Evolutionary conservation across 1,140 invertebrate species (phyloP).

Genomic region (Tachypleus tridentatus): DNA sequence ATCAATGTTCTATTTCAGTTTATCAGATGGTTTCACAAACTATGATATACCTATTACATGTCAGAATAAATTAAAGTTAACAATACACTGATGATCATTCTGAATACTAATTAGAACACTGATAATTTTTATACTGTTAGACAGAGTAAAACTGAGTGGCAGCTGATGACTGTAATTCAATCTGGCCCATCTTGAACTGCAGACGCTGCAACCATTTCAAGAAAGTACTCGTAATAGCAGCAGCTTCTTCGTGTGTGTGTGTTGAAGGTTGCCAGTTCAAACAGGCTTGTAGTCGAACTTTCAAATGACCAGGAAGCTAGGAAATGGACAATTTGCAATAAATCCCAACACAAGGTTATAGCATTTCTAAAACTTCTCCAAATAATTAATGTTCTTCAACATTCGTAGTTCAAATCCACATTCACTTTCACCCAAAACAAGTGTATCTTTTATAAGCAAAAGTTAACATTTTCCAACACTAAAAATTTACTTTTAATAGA

Average conservation of each 20-base stretch:
- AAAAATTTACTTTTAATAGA: no score
- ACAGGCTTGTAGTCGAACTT: slow-evolving; percentile 77
- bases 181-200: slow-evolving; percentile 96
- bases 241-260: slow-evolving; percentile 30
- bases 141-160: slow-evolving; percentile 75
- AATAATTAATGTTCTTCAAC: not conserved
- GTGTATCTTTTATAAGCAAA: no score
- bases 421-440: no score
- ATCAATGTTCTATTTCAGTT: no score
- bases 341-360: not conserved
- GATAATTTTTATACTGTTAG: slow-evolving; percentile 28
- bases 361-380: not conserved
- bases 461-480: no score
- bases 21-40: no score
- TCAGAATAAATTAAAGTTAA: no score
- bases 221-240: slow-evolving; percentile 37
- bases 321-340: slow-evolving; percentile 7
- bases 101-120: no score
- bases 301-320: slow-evolving; percentile 69
- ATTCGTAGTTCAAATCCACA: no score
- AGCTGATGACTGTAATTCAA: slow-evolving; percentile 89
- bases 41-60: no score
- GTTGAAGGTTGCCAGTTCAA: slow-evolving; percentile 50
- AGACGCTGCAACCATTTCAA: slow-evolving; percentile 81
- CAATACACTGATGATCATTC: no score